Evolutionary conservation across 2,797 vertebrate genomes (phyloP).

Genomic region (Botia almorhae): DNA sequence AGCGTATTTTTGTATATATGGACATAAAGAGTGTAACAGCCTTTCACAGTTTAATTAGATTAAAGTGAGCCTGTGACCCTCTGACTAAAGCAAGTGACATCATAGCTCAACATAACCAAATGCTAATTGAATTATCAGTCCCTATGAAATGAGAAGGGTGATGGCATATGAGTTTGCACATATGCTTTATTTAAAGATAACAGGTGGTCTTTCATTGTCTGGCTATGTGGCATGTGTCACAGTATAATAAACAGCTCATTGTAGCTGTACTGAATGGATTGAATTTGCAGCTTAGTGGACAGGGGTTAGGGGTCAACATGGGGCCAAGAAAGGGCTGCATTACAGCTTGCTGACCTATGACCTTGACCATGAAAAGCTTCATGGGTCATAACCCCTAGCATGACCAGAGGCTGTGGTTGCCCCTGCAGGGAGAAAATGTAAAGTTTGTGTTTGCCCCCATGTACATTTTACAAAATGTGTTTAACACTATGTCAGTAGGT

Average conservation of each 20-base stretch:
- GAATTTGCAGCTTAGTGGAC: conserved; percentile 22
- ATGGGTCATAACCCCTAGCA: neutral
- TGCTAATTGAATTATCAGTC: conserved; percentile 48
- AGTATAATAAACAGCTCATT: conserved; percentile 37
- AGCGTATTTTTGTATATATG: conserved; percentile 26
- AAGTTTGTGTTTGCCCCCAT: neutral
- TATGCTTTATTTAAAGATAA: conserved; percentile 48
- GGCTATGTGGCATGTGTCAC: conserved; percentile 34
- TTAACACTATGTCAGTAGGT: neutral
- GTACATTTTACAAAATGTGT: too few species aligned
- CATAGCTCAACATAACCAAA: conserved; percentile 41
- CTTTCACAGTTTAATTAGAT: conserved; percentile 34
- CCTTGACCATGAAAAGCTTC: neutral
- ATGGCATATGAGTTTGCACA: conserved; percentile 20
- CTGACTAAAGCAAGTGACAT: conserved; percentile 37
- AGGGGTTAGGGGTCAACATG: conserved; percentile 38
- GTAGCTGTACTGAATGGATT: conserved; percentile 38
- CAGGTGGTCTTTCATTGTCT: conserved; percentile 58
- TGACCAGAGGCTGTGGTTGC: neutral
- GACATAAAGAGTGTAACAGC: conserved; percentile 21
- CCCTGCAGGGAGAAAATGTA: neutral
- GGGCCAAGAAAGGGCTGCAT: conserved; percentile 8
- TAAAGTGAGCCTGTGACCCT: neutral
- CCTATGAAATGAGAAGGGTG: conserved; percentile 14
- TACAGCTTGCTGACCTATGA: conserved; percentile 40